Base-by-base conservation (phyloP, 1,140 invertebrate species). In the Pissodes strobi region DNA sequence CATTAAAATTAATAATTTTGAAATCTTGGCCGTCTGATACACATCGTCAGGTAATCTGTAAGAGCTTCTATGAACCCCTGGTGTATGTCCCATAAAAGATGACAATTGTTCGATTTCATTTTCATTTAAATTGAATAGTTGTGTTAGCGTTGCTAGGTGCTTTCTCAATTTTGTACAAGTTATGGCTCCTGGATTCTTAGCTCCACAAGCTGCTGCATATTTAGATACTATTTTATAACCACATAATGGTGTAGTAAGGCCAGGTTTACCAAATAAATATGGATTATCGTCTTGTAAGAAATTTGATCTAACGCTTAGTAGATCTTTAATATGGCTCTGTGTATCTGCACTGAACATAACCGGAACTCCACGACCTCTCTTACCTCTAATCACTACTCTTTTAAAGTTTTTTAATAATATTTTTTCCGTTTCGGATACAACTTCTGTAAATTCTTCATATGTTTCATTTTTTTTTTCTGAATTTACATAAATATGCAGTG, bases 81-180 rank as follows among this genome's bases (percentile, higher is more conserved):
- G 13, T 8, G 66, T 70, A 41, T 69, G 69, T 15, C 69, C 74
- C 76, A 76, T 76, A 55, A 76, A 78, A 22, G 38, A 71, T 63
- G 73, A 66, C 39, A 67, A 27, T 62, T 76, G 74, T 46, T 76
- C 74, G 9, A 76, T 61, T 13, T 76, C 73, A 37, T 57, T 64
- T 60, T 77, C 72, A 18, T 61, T 60, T 64, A 76, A 67, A 52
- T 39, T 71, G 38, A 78, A 77, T 12, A 77, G 25, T 65, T 78
- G 75, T 12, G 73, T 57, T 39, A 76, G 59, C 0, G 76, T 76
- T 9, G 75, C 76, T 27, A 77, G 67, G 69, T 78, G 72, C 67
- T 76, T 76, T 41, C 76, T 22, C 1, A 78, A 59, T 57, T 60
- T 58, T 22, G 72, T 76, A 19, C 66, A 68, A 18, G 64, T 66